phyloP scores from a whole-genome alignment of 1,140 invertebrate species.

The Pogonomyrmex barbatus region DNA sequence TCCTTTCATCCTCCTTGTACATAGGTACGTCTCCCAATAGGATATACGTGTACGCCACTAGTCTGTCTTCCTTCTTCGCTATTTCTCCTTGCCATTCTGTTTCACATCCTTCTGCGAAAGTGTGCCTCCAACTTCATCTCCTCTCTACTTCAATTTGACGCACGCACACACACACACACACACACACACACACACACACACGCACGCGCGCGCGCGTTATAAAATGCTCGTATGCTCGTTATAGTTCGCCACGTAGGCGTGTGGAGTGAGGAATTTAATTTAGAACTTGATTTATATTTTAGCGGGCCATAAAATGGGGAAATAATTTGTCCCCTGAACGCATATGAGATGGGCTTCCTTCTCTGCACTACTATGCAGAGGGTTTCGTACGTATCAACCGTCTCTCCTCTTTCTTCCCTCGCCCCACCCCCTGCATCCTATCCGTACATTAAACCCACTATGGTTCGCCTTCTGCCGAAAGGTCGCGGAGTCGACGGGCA shows the following conservation, averaged over 20 bases:
- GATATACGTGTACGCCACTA: not conserved
- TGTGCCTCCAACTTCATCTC: not conserved
- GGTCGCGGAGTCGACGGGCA: constrained; percentile 52
- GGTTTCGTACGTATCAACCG: constrained; percentile 60
- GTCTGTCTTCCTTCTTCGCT: not conserved
- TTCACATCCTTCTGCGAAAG: constrained; percentile 40
- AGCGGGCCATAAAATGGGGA: constrained; percentile 84
- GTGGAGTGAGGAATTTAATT: constrained; percentile 84
- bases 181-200: constrained; percentile 65
- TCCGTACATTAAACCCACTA: constrained; percentile 40
- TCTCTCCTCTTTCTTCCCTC: constrained; percentile 21
- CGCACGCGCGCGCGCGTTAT: constrained; percentile 78
- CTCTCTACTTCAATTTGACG: constrained; percentile 7
- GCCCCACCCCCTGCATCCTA: not conserved
- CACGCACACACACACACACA: constrained; percentile 71
- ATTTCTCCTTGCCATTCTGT: constrained; percentile 7
- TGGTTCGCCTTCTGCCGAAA: constrained; percentile 53
- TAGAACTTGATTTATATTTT: constrained; percentile 86
- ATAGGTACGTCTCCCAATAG: constrained; percentile 6
- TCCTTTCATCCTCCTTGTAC: constrained; percentile 1
- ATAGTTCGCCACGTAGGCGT: constrained; percentile 77
- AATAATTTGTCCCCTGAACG: constrained; percentile 85
- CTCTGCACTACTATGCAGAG: constrained; percentile 47
- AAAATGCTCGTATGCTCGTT: constrained; percentile 83
- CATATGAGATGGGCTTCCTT: constrained; percentile 80